Conservation (phyloP, 2,113 vertebrate genomes). For the Percina caprodes region DNA sequence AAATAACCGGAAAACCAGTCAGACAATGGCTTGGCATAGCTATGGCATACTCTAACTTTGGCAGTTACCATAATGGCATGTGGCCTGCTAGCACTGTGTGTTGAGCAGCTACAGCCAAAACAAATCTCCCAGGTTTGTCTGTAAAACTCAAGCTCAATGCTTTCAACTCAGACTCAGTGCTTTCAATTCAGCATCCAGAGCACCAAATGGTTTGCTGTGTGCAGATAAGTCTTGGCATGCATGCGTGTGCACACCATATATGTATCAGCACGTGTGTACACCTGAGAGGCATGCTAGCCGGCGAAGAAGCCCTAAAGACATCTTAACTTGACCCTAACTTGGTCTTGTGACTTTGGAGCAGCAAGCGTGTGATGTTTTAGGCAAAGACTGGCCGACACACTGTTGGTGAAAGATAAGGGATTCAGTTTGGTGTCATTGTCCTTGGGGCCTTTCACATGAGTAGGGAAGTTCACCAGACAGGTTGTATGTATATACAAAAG, state of each 20-base stretch:
- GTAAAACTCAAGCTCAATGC: slow-evolving; percentile 2
- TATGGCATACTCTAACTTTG: slow-evolving; percentile 20
- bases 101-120: slow-evolving; percentile 11
- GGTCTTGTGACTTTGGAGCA: no score
- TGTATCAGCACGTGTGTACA: slow-evolving; percentile 37
- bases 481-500: neutral
- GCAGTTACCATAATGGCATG: slow-evolving; percentile 34
- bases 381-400: no score
- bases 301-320: neutral
- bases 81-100: slow-evolving; percentile 15
- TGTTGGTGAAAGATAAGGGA: slow-evolving; percentile 50
- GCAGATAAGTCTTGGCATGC: slow-evolving; percentile 28
- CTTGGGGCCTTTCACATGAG: slow-evolving; percentile 9
- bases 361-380: no score
- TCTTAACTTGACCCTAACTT: slow-evolving; percentile 24
- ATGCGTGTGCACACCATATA: neutral
- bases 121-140: slow-evolving; percentile 26
- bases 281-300: slow-evolving; percentile 9
- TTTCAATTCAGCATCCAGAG: slow-evolving; percentile 7
- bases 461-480: slow-evolving; percentile 15
- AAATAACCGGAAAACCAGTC: slow-evolving; percentile 11
- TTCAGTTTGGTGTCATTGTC: slow-evolving; percentile 32
- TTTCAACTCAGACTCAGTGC: slow-evolving; percentile 4
- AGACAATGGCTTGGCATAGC: slow-evolving; percentile 26
- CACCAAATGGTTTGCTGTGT: slow-evolving; percentile 7